Percentiles rank a stretch among this genome's conserved stretches.
These are phyloP conservation scores for Onychorhynchus coronatus DNA, from an alignment of 2,113 vertebrate genomes.

Conservation along the genomic window DNA sequence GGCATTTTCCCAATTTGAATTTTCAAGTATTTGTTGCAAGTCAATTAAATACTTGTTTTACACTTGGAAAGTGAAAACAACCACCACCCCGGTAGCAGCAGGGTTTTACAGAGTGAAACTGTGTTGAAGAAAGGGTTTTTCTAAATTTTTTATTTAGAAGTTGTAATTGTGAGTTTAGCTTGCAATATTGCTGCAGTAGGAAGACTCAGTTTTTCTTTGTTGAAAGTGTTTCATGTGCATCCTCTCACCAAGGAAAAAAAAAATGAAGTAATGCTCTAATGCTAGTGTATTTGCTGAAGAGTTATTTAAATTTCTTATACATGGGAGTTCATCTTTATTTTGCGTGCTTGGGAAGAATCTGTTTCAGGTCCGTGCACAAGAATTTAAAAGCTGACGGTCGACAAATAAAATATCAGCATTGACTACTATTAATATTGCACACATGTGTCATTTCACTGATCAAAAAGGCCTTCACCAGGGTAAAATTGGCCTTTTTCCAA, in stretches of 20 bases:
- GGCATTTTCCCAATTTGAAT: conserved; percentile 1
- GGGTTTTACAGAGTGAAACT: neutral
- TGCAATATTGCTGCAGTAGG: neutral
- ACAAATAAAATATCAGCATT: conserved; percentile 78
- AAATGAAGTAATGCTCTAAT: conserved; percentile 29
- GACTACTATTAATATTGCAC: conserved; percentile 84
- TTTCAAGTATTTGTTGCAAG: conserved; percentile 14
- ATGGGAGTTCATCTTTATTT: conserved; percentile 56
- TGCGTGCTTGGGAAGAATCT: conserved; percentile 36
- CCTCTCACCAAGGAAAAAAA: conserved; percentile 22
- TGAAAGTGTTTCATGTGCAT: neutral
- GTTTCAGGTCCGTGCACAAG: conserved; percentile 47
- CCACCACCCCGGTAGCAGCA: neutral
- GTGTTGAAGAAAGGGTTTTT: neutral
- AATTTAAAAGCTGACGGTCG: conserved; percentile 64
- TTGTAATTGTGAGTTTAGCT: conserved; percentile 16
- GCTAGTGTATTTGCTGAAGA: neutral
- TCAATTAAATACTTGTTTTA: neutral
- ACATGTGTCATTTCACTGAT: conserved; percentile 83
- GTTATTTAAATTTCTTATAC: conserved; percentile 58
- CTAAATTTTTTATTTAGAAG: conserved; percentile 16
- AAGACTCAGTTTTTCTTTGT: conserved; percentile 31
- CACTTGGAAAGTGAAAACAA: neutral
- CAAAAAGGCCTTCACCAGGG: conserved; percentile 73
- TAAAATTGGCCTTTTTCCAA: conserved; percentile 81